Evolutionary conservation across 2,797 vertebrate genomes (phyloP).

Genomic region (Danio tinwini): DNA sequence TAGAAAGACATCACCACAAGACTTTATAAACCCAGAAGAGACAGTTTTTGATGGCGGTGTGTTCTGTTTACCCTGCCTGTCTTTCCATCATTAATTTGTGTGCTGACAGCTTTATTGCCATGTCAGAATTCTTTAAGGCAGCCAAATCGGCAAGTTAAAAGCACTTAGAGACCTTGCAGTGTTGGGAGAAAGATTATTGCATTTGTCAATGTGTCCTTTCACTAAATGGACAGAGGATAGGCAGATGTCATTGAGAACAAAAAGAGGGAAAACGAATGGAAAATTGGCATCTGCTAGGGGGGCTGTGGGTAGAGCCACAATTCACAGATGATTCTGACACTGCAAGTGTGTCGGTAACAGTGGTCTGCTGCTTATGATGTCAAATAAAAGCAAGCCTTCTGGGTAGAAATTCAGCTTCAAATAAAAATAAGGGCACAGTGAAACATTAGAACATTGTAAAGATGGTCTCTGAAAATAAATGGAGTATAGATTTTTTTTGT

Average conservation of each 20-base stretch:
- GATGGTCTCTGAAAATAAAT: not conserved
- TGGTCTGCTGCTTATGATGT: slow-evolving; percentile 5
- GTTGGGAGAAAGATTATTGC: slow-evolving; percentile 52
- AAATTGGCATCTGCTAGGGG: not conserved
- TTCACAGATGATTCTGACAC: slow-evolving; percentile 19
- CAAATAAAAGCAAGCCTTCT: not conserved
- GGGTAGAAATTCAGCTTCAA: slow-evolving; percentile 14
- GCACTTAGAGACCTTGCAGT: slow-evolving; percentile 53
- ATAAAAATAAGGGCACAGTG: not conserved
- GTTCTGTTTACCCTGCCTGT: slow-evolving; percentile 62
- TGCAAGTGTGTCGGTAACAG: not conserved
- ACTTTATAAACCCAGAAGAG: not conserved
- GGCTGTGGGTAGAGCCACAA: not conserved
- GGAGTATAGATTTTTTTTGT: too few relatives aligned
- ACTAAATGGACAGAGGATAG: slow-evolving; percentile 19
- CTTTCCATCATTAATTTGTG: slow-evolving; percentile 65
- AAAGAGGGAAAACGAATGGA: not conserved
- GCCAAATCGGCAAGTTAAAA: slow-evolving; percentile 63
- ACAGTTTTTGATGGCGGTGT: slow-evolving; percentile 33
- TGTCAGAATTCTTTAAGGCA: slow-evolving; percentile 68
- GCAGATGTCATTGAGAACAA: slow-evolving; percentile 25
- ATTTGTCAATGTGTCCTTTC: slow-evolving; percentile 2
- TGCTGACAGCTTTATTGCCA: slow-evolving; percentile 73
- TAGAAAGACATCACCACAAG: not conserved
- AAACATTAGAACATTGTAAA: not conserved